Conservation (phyloP, 2,797 vertebrate genomes). For the Xenopus petersii region DNA sequence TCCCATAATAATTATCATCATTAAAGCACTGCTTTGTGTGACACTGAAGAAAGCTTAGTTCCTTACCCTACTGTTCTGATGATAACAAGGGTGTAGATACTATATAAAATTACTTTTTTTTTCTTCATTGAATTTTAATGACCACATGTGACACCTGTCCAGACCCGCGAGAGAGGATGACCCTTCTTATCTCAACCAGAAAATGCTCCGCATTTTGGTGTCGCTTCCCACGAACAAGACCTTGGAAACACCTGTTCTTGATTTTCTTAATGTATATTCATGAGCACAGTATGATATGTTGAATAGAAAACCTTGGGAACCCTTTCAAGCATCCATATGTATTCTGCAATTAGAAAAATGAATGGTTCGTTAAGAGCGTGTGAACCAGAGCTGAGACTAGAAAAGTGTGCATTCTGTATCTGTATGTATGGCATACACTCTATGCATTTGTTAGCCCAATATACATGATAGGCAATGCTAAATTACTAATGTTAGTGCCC, state of each 20-base stretch:
- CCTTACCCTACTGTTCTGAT: conserved; percentile 15
- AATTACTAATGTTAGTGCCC: conserved; percentile 10
- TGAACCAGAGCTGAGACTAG: conserved; percentile 33
- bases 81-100: conserved; percentile 25
- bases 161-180: conserved; percentile 28
- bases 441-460: conserved; percentile 28
- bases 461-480: conserved; percentile 19
- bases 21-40: conserved; percentile 44
- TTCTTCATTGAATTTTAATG: conserved; percentile 43
- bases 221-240: conserved; percentile 47
- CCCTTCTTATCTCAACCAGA: conserved; percentile 46
- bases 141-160: conserved; percentile 44
- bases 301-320: conserved; percentile 43
- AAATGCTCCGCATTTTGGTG: conserved; percentile 44
- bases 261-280: conserved; percentile 49
- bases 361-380: conserved; percentile 48
- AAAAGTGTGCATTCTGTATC: conserved; percentile 20
- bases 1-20: conserved; percentile 46
- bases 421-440: conserved; percentile 26
- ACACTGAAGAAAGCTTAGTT: conserved; percentile 14
- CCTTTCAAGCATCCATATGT: conserved; percentile 48
- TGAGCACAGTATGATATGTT: conserved; percentile 49
- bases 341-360: conserved; percentile 49
- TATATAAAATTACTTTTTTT: conserved; percentile 22
- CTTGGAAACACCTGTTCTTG: conserved; percentile 48